Base-by-base conservation (phyloP, 2,888 invertebrate genomes). In the Napeogenes inachia region DNA sequence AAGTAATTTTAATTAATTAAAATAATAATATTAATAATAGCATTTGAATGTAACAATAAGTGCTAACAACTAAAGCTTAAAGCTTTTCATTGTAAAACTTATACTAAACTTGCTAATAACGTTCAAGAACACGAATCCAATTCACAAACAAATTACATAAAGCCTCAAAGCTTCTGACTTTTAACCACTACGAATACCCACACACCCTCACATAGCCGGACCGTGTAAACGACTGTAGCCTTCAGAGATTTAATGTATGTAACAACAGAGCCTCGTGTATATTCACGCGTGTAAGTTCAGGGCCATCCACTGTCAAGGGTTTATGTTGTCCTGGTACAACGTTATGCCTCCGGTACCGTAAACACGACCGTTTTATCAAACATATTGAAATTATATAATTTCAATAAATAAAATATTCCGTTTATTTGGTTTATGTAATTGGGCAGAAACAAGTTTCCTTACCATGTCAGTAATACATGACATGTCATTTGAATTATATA, bases 71-170 rank as follows among this genome's bases (percentile, higher is more conserved):
- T 21, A 21, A 21, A 21, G 21, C 21, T 21, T 21, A 21, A 21
- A 21, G 21, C 1, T 21, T 21, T 21, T 21, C 21, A 21, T 21
- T 21, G 21, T 21, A 21, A 21, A 21, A 21, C 21, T 35, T 77
- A 76, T 77, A 73, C 70, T 42, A 12, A 42, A 42, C 10, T 42
- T 42, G 12, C 3, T 42, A 10, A 42, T 42, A 42, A 81, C 80
- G 71, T 73, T 74, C 69, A 68, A 71, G 75, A 80, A 75, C 75
- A 73, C 78, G 78, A 80, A 84, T 84, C 76, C 79, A 82, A 85
- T 85, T 81, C 80, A 80, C 75, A 78, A 78, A 78, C 84, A 84
- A 86, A 86, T 87, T 84, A 86, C 84, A 82, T 83, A 86, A 85
- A 84, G 80, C 82, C 77, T 83, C 81, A 82, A 83, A 83, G 85